A percentile compares a stretch with the other conserved stretches of the same genome.
phyloP scores from a whole-genome alignment of 2,113 vertebrate genomes.

The Pelecanus crispus region DNA sequence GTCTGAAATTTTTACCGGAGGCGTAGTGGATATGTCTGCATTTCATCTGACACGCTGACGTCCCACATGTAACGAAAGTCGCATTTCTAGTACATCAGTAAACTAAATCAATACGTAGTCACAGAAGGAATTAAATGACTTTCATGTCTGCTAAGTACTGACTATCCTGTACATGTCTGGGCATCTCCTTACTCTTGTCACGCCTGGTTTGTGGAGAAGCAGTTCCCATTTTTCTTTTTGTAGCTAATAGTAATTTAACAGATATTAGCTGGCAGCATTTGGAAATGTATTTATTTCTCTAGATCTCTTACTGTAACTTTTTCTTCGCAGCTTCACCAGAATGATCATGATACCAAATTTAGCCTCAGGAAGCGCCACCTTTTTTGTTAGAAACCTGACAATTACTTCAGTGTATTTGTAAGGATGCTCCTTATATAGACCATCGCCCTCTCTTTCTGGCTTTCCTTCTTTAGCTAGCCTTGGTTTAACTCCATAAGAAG shows the following conservation, averaged over 20 bases:
- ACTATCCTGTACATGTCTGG: not conserved
- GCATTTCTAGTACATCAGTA: not conserved
- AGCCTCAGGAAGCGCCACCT: accelerated
- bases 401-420: not conserved
- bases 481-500: not conserved
- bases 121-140: not conserved
- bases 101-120: not conserved
- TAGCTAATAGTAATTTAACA: not conserved
- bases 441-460: not conserved
- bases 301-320: not conserved
- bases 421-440: not conserved
- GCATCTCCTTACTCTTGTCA: not conserved
- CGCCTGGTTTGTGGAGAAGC: not conserved
- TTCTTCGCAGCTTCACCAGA: not conserved
- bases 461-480: not conserved
- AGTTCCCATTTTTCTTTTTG: not conserved
- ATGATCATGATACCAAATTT: not conserved
- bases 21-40: not conserved
- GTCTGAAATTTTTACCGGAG: not conserved
- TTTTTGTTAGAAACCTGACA: not conserved
- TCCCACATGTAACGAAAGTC: not conserved
- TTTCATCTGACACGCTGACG: not conserved
- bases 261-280: not conserved
- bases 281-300: not conserved
- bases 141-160: not conserved